These are phyloP conservation scores for Varroa destructor DNA, from an alignment of 1,140 invertebrate species.

Conservation along the genomic window DNA sequence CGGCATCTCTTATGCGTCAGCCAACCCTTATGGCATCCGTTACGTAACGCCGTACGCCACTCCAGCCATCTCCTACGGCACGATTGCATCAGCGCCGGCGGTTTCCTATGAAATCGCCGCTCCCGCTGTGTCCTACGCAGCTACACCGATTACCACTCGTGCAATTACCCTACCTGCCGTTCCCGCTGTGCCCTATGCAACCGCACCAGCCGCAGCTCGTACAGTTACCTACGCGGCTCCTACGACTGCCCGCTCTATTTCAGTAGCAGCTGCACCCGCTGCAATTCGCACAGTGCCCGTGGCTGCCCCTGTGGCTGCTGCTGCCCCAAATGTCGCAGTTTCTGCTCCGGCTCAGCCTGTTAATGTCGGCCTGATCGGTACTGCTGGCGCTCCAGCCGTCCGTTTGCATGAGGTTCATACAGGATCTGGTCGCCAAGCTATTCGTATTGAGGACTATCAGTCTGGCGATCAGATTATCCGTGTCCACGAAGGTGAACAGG, in stretches of 20 bases:
- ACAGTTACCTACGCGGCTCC: too few relatives aligned
- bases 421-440: not conserved
- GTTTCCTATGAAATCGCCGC: not conserved
- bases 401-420: slow-evolving; percentile 16
- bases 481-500: slow-evolving; percentile 19
- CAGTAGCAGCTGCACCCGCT: slow-evolving; percentile 1
- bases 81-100: not conserved
- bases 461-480: slow-evolving; percentile 20
- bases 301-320: not conserved
- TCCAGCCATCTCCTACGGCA: slow-evolving; percentile 4
- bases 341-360: not conserved
- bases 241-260: not conserved
- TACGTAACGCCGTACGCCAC: not conserved
- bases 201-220: not conserved
- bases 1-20: not conserved
- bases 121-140: slow-evolving; percentile 7
- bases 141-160: not conserved
- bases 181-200: slow-evolving; percentile 4
- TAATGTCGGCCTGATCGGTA: slow-evolving; percentile 14
- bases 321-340: not conserved
- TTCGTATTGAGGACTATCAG: slow-evolving; percentile 25
- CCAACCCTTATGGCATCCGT: not conserved
- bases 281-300: not conserved
- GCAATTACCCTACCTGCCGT: not conserved
- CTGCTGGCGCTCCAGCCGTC: slow-evolving; percentile 4